Evolutionary conservation across 2,113 vertebrate genomes (phyloP).

Genomic region (Tychaedon coryphoeus): DNA sequence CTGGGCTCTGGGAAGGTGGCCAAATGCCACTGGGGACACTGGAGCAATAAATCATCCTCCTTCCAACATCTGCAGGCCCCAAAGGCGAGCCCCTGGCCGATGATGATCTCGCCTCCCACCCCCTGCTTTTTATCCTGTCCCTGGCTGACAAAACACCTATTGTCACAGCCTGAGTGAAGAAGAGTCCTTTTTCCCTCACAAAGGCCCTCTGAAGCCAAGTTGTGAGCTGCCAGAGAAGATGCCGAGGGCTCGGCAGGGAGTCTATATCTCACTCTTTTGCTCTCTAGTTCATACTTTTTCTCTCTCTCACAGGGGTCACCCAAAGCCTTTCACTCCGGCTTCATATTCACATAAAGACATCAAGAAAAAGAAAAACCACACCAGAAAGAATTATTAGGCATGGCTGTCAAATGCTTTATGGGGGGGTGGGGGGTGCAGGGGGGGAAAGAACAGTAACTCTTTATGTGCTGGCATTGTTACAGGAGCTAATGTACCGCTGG

Average conservation of each 20-base stretch:
- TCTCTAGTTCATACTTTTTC: slow-evolving; percentile 79
- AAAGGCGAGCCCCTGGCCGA: slow-evolving; percentile 81
- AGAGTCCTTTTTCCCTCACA: slow-evolving; percentile 88
- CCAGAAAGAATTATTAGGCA: slow-evolving; percentile 99
- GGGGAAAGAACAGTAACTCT: slow-evolving; percentile 67
- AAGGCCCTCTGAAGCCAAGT: slow-evolving; percentile 90
- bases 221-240: slow-evolving; percentile 85
- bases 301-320: slow-evolving; percentile 91
- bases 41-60: slow-evolving; percentile 90
- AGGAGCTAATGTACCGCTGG: slow-evolving; percentile 38
- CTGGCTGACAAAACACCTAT: slow-evolving; percentile 90
- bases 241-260: slow-evolving; percentile 85
- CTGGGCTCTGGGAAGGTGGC: slow-evolving; percentile 88
- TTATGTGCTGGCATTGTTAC: slow-evolving; percentile 61
- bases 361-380: slow-evolving; percentile 87
- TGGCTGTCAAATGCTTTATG: slow-evolving; percentile 93
- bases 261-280: slow-evolving; percentile 74
- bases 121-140: slow-evolving; percentile 74
- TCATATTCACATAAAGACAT: slow-evolving; percentile 97
- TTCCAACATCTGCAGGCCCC: slow-evolving; percentile 89
- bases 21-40: slow-evolving; percentile 91
- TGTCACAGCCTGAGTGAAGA: slow-evolving; percentile 89
- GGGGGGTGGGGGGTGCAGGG: neutral
- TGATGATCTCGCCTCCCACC: slow-evolving; percentile 77
- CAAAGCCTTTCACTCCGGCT: slow-evolving; percentile 88